Evolutionary conservation across 2,888 invertebrate species (phyloP).

Genomic region (Scaeva pyrastri): DNA sequence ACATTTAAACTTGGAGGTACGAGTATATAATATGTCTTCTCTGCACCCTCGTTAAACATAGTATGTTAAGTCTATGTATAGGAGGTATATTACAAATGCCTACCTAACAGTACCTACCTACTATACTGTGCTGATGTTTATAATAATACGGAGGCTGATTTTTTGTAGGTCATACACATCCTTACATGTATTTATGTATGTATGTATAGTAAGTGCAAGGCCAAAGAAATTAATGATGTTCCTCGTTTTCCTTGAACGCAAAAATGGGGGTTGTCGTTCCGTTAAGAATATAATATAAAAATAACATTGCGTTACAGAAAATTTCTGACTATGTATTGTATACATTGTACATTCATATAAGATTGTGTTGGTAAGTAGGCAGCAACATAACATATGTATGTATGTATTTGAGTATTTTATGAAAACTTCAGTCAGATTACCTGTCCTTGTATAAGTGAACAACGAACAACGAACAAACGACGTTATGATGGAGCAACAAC

Average conservation of each 20-base stretch:
- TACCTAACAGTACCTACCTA: too few species aligned
- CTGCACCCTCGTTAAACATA: not conserved
- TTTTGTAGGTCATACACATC: conserved; percentile 34
- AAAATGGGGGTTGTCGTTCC: conserved; percentile 33
- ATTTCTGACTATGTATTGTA: not conserved
- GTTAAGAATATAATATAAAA: conserved; percentile 29
- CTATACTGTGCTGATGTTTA: too few species aligned
- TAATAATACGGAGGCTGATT: not conserved
- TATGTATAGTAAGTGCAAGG: conserved; percentile 67
- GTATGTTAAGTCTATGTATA: too few species aligned
- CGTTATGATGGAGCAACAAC: conserved; percentile 35
- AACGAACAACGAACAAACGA: not conserved
- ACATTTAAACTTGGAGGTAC: not conserved
- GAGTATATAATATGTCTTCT: not conserved
- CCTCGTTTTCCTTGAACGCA: not conserved
- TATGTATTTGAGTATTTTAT: conserved; percentile 16
- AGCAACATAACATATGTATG: not conserved
- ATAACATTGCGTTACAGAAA: conserved; percentile 19
- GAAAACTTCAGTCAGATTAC: conserved; percentile 63
- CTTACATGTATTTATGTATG: too few species aligned
- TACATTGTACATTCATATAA: too few species aligned
- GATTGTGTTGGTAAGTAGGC: not conserved
- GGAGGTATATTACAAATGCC: too few species aligned
- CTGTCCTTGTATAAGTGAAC: conserved; percentile 41
- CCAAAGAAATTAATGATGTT: conserved; percentile 63